Conservation (phyloP, 1,140 invertebrate genomes). For the Drosophila chauvacae region DNA sequence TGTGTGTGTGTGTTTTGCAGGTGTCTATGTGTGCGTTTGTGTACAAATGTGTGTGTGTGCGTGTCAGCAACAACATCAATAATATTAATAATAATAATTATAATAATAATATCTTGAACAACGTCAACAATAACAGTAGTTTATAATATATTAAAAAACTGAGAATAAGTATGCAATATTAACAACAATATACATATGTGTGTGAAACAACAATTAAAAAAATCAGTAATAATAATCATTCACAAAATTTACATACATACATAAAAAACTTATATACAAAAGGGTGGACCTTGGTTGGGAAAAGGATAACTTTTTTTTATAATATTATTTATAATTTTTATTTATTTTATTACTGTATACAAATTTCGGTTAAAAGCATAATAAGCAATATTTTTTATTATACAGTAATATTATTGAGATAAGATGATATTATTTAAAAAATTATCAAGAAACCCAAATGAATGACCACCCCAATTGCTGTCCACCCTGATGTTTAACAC, state of each 20-base stretch:
- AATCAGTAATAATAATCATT: constrained; percentile 30
- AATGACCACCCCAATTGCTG: neutral
- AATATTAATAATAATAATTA: constrained; percentile 46
- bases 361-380: neutral
- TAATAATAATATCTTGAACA: constrained; percentile 45
- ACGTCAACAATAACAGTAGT: constrained; percentile 50
- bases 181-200: constrained; percentile 26
- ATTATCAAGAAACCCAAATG: neutral
- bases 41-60: constrained; percentile 22
- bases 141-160: constrained; percentile 28
- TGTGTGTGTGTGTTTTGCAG: constrained; percentile 8
- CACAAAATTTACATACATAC: constrained; percentile 31
- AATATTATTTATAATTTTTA: neutral
- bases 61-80: constrained; percentile 64
- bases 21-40: constrained; percentile 30
- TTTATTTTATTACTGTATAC: neutral
- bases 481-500: constrained; percentile 16
- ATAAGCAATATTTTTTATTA: neutral
- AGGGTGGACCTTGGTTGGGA: constrained; percentile 7
- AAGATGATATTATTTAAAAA: neutral
- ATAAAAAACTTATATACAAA: neutral
- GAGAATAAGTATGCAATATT: constrained; percentile 43
- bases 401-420: neutral
- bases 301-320: neutral
- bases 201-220: constrained; percentile 22